Evolutionary conservation across 2,113 vertebrate genomes (phyloP), one percentile per base, ranked within the genome.

Genomic region (Planiliza haematocheilus): DNA sequence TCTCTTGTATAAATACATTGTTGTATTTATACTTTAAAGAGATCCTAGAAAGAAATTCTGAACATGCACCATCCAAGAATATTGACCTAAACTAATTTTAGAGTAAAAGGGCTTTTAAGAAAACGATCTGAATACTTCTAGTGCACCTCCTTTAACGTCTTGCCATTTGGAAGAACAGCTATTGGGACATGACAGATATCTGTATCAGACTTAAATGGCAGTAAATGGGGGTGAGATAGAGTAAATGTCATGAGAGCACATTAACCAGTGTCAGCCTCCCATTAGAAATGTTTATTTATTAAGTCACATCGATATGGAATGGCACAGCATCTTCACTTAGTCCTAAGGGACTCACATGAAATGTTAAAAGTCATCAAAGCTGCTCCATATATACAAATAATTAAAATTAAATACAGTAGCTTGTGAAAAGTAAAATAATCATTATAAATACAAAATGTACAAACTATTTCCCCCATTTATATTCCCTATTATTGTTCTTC

Each of bases 401-500:
- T 95, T 97, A 96, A 95, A 97, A 95, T 96, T 94, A 97, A 97
- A 96, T 96, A 96, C 91, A 86, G 82, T 86, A 94, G 91, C 82
- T 90, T 94, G 70, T 89, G 90, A 94, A 87, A 91, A 93, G 74
- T 93, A 92, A 91, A 92, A 91, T 70, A 83, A 86, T 89, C 77
- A 88, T 94, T 96, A 95, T 94, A 94, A 91, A 95, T 94, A 93
- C 78, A 94, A 95, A 81, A 88, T 91, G 38, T 94, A 95, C 95
- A 94, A 92, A 93, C 58, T 50, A 70, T 63, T 79, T 64, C 17
- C 68, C 74, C 61, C 39, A n/a, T 24, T 81, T 63, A 39, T 53
- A 46, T 85, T 77, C 66, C 70, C 34, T 72, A 42, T 18, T 48
- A 20, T 41, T 89, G 41, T 78, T 83, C 39, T 74, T 61, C n/a